These are phyloP conservation scores for Helobdella robusta DNA, from an alignment of 2,888 invertebrate species.

Conservation along the genomic window DNA sequence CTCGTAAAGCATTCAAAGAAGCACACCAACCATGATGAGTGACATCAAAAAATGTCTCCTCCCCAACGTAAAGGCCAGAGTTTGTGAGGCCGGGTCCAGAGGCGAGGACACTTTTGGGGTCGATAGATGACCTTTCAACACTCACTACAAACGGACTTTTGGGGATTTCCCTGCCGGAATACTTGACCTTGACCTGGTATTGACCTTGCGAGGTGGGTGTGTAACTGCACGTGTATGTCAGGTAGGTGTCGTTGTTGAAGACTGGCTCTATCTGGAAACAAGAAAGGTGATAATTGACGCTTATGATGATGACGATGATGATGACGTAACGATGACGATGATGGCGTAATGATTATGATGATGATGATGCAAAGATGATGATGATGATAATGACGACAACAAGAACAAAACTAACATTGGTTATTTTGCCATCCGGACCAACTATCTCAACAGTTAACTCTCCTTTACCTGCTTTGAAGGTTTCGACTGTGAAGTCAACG, in stretches of 20 bases:
- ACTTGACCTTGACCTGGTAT: slow-evolving; percentile 66
- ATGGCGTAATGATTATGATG: background rate
- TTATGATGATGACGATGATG: background rate
- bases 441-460: slow-evolving; percentile 60
- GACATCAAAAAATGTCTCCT: too few relatives aligned
- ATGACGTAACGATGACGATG: background rate
- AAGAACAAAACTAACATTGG: slow-evolving; percentile 39
- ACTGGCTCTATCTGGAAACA: slow-evolving; percentile 61
- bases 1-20: too few relatives aligned
- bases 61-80: too few relatives aligned
- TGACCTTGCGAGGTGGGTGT: slow-evolving; percentile 67
- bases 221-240: slow-evolving; percentile 71
- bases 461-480: slow-evolving; percentile 75
- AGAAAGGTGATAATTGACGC: background rate
- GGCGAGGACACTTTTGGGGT: too few relatives aligned
- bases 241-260: slow-evolving; percentile 71
- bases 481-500: slow-evolving; percentile 76
- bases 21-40: too few relatives aligned
- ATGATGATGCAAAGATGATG: background rate
- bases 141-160: slow-evolving; percentile 69
- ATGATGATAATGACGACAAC: background rate
- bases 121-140: slow-evolving; percentile 66
- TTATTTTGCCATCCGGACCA: slow-evolving; percentile 56
- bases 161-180: slow-evolving; percentile 66
- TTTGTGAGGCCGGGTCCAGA: too few relatives aligned